Percentiles rank a stretch among this genome's conserved stretches.
Conservation (phyloP, 2,113 vertebrate species). For the Rostratula benghalensis region DNA sequence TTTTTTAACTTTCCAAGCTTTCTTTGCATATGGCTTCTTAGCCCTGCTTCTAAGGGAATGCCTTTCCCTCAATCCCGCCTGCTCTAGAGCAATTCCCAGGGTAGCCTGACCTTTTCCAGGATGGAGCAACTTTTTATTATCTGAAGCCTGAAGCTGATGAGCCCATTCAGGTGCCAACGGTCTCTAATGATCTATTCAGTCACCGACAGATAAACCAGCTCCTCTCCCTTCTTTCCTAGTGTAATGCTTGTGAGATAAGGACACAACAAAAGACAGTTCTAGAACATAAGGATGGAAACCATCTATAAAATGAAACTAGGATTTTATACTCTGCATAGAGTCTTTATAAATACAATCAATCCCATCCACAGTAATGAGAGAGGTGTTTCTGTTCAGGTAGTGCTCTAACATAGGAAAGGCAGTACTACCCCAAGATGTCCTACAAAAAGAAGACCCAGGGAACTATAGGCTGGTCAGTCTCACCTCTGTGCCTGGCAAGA, state of each 20-base stretch:
- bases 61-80: background rate
- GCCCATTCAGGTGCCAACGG: background rate
- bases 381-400: background rate
- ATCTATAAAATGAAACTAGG: background rate
- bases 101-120: background rate
- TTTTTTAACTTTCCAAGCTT: background rate
- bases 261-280: background rate
- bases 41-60: background rate
- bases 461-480: too few relatives aligned
- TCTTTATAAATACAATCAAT: background rate
- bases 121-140: slow-evolving; percentile 4
- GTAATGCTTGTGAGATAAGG: background rate
- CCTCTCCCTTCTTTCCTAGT: background rate
- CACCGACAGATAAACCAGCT: background rate
- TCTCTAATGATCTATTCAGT: background rate
- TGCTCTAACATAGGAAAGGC: background rate
- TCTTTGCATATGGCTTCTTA: background rate
- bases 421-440: background rate
- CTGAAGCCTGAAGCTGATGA: background rate
- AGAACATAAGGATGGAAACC: background rate
- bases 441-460: too few relatives aligned
- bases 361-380: background rate
- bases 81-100: background rate
- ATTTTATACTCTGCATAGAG: background rate
- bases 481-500: too few relatives aligned